A percentile compares a stretch with the other conserved stretches of the same genome.
Evolutionary conservation across 2,113 vertebrate species (phyloP).

Genomic region (Stomatorhinus ivindoensis): DNA sequence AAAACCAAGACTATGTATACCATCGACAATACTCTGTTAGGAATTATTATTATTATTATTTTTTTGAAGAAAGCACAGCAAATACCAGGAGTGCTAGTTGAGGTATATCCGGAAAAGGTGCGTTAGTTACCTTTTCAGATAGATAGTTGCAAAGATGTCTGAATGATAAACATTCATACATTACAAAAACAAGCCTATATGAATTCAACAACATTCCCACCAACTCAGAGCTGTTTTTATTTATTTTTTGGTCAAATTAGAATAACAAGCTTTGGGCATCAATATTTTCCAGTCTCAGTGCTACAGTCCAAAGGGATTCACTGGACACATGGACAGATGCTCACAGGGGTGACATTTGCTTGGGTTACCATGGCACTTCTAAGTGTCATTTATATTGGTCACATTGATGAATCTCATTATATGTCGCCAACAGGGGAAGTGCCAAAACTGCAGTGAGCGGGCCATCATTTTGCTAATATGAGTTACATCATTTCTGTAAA

Average conservation of each 20-base stretch:
- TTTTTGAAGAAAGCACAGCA: too few species aligned
- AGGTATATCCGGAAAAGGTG: too few species aligned
- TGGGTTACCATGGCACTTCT: constrained; percentile 39
- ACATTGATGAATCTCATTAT: constrained; percentile 16
- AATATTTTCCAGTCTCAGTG: neutral
- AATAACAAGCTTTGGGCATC: neutral
- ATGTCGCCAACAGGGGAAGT: neutral
- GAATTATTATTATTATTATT: too few species aligned
- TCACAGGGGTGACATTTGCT: constrained; percentile 4
- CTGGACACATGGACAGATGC: neutral
- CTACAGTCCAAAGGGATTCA: constrained; percentile 18
- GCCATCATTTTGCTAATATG: neutral
- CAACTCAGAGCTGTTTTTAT: neutral
- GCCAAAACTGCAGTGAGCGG: neutral
- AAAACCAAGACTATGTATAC: too few species aligned
- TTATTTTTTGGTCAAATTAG: neutral
- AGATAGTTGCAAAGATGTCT: neutral
- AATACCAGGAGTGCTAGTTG: too few species aligned
- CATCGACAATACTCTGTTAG: too few species aligned
- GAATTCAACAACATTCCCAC: neutral
- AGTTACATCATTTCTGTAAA: neutral
- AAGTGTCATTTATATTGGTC: constrained; percentile 1
- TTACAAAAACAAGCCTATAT: neutral
- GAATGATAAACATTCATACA: neutral
- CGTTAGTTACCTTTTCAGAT: too few species aligned